Evolutionary conservation across 2,797 vertebrate species (phyloP).

Genomic region (Glyptemys insculpta): DNA sequence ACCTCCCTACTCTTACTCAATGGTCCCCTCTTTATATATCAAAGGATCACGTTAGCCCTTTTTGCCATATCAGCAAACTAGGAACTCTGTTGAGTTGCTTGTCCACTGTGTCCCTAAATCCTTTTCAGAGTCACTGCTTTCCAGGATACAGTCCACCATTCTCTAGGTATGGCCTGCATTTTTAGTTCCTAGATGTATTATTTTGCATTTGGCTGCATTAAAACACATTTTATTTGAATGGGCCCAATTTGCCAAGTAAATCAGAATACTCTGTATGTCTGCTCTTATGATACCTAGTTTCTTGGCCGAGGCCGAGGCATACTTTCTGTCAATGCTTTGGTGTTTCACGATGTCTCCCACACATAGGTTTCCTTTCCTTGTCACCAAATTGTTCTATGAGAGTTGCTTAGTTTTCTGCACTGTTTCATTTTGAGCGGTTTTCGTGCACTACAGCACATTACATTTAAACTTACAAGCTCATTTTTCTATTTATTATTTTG

Average conservation of each 20-base stretch:
- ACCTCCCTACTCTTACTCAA: neutral
- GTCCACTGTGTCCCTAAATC: neutral
- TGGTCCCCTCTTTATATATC: neutral
- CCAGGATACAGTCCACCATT: neutral
- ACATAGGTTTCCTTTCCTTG: neutral
- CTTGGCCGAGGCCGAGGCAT: neutral
- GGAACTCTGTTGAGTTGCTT: neutral
- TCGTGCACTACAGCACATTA: neutral
- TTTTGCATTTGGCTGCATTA: neutral
- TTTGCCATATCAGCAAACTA: neutral
- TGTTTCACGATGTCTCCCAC: neutral
- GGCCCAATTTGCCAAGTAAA: neutral
- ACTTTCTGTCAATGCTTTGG: rapidly evolving
- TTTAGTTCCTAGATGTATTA: neutral
- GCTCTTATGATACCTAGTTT: neutral
- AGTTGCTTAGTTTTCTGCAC: neutral
- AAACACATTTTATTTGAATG: neutral
- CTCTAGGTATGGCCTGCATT: neutral
- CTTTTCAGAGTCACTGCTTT: neutral
- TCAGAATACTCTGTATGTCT: neutral
- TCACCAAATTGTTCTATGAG: neutral
- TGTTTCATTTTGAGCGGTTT: neutral
- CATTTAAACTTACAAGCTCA: neutral
- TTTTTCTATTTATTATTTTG: neutral
- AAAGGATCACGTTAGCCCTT: rapidly evolving